Evolutionary conservation across 2,797 vertebrate genomes (phyloP).

Genomic region (Clarias platycephalus): DNA sequence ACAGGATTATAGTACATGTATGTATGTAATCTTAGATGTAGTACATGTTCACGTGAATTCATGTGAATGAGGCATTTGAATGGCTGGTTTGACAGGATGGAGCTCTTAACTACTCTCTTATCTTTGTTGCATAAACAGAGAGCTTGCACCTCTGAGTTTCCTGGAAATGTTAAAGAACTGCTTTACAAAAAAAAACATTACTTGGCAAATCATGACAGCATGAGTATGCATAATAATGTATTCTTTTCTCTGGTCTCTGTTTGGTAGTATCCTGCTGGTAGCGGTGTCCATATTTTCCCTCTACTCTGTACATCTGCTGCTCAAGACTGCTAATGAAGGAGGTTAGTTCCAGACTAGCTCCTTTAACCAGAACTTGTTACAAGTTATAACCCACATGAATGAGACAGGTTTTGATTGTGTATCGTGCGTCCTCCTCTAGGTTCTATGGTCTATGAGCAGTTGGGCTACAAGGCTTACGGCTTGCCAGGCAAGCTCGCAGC

Average conservation of each 20-base stretch:
- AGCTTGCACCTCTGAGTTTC: background rate
- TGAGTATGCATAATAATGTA: constrained; percentile 27
- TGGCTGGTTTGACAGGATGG: background rate
- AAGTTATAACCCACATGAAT: background rate
- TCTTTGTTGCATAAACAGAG: constrained; percentile 11
- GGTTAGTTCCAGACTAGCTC: constrained; percentile 69
- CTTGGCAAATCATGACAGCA: background rate
- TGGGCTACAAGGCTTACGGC: constrained; percentile 93
- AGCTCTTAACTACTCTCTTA: background rate
- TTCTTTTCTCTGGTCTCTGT: background rate
- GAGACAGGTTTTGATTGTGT: constrained; percentile 20
- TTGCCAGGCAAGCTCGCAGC: constrained; percentile 92
- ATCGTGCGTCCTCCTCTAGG: constrained; percentile 66
- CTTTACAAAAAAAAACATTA: background rate
- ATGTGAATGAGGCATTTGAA: background rate
- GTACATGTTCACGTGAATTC: background rate
- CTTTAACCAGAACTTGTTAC: background rate
- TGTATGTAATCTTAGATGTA: background rate
- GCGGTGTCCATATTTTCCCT: constrained; percentile 90
- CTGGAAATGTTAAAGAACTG: background rate
- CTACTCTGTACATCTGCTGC: constrained; percentile 95
- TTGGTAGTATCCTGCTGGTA: constrained; percentile 84
- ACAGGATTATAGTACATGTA: background rate
- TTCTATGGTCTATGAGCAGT: constrained; percentile 89
- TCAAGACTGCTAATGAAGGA: constrained; percentile 98